Evolutionary conservation across 2,888 invertebrate genomes (phyloP), one percentile per base, ranked within the genome.

Genomic region (Temnothorax ravouxi): DNA sequence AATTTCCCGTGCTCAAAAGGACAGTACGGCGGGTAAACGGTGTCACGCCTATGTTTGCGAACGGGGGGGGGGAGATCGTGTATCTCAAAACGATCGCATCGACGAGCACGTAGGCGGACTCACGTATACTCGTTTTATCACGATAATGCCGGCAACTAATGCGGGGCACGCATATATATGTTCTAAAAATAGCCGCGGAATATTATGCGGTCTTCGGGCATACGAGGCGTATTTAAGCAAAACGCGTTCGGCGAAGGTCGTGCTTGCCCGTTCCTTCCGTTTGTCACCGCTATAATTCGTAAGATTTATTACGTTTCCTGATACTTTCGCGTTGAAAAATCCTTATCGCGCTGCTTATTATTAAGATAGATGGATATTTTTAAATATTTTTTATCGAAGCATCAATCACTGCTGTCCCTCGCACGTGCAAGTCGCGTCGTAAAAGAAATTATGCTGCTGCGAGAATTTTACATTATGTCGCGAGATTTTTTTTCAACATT

Each of bases 11-110:
- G 71, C 86, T 80, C 76, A 25, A 66, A 44, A 54, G 59, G 29
- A 47, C 62, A 44, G 29, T 29, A 4, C 11, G 29, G 54, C 64
- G 44, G 41, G 50, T 84, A 83, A 83, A 76, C 52, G 52, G 9
- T 44, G 86, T 84, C 85, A 67, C 84, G 81, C 87, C 85, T 50
- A 75, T 82, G 71, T 89, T 89, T 89, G 77, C 67, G 21, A 34
- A 25, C 4, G 13, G 21, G 13, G 6, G 4, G 21, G 8, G 9
- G 8, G 76, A 82, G 59, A 86, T 69, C 80, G 50, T 75, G 80
- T 66, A 81, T 83, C 87, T 84, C 15, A 41, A 69, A 85, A 76
- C 69, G 85, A 66, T 72, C 41, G 66, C 59, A 47, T 66, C 44
- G 38, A 77, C 66, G 21, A 56, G 15, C 2, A 56, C 21, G 69